These are phyloP conservation scores for Acromyrmex heyeri DNA, from an alignment of 1,140 invertebrate species.

Conservation along the genomic window DNA sequence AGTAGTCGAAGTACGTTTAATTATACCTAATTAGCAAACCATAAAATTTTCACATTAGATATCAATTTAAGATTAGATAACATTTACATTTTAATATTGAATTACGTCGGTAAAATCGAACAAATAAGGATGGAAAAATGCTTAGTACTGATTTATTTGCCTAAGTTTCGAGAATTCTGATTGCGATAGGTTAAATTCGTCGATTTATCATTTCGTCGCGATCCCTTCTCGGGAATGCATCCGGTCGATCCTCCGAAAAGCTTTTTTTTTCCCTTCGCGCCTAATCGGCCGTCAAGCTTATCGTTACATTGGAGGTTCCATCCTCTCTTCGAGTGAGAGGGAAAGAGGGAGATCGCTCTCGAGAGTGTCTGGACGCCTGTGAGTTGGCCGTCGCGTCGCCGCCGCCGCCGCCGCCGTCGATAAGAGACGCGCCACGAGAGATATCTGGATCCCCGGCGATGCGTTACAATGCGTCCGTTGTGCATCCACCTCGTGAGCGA, in stretches of 20 bases:
- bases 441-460: slow-evolving; percentile 66
- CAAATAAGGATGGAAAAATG: neutral
- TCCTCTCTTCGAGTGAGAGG: neutral
- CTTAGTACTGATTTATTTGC: neutral
- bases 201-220: neutral
- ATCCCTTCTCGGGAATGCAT: neutral
- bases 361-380: slow-evolving; percentile 64
- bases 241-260: neutral
- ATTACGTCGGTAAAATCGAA: neutral
- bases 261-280: neutral
- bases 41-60: neutral
- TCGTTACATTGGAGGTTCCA: neutral
- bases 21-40: neutral
- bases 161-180: neutral
- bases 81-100: neutral
- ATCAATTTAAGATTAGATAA: neutral
- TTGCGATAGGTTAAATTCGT: neutral
- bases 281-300: slow-evolving; percentile 49
- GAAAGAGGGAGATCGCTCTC: slow-evolving; percentile 1
- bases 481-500: slow-evolving; percentile 63
- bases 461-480: slow-evolving; percentile 77
- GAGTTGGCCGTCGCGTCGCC: slow-evolving; percentile 34
- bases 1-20: neutral
- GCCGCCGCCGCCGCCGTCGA: slow-evolving; percentile 49
- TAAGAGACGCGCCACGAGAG: slow-evolving; percentile 71